These are phyloP conservation scores for Lepilemur ruficaudatus DNA, from an alignment of 2,797 vertebrate species.

Conservation along the genomic window DNA sequence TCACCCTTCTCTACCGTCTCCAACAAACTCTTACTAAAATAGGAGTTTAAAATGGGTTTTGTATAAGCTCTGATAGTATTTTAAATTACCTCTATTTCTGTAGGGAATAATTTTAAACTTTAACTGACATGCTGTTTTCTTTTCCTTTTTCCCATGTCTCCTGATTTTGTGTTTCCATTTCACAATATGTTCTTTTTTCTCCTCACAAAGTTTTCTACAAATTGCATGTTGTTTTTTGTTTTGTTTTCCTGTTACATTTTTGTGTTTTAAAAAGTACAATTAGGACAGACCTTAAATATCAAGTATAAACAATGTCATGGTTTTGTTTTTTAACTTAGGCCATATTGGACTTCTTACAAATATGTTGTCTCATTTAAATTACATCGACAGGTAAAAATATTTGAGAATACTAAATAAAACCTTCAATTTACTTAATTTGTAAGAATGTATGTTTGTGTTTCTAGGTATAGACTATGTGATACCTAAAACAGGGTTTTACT, in stretches of 20 bases:
- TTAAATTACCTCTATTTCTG: not conserved
- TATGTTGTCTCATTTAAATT: constrained; percentile 35
- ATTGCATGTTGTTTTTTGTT: constrained; percentile 52
- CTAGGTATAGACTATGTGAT: constrained; percentile 96
- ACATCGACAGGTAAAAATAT: constrained; percentile 46
- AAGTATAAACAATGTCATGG: constrained; percentile 29
- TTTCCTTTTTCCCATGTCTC: constrained; percentile 11
- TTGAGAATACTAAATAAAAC: constrained; percentile 59
- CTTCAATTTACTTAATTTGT: constrained; percentile 72
- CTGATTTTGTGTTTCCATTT: constrained; percentile 51
- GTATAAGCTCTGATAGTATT: not conserved
- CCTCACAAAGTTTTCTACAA: constrained; percentile 49
- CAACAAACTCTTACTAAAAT: not conserved
- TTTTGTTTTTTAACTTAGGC: constrained; percentile 44
- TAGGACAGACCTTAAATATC: constrained; percentile 31
- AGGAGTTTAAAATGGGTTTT: constrained; percentile 31
- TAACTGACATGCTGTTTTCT: not conserved
- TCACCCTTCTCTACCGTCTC: not conserved
- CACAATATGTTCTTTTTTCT: constrained; percentile 21
- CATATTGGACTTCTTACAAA: constrained; percentile 36
- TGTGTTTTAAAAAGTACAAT: constrained; percentile 41
- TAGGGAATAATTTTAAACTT: constrained; percentile 29
- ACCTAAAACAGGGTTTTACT: constrained; percentile 97
- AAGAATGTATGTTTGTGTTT: constrained; percentile 83
- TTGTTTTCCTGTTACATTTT: constrained; percentile 47